Conservation (phyloP, 2,888 invertebrate species). For the Melieria crassipennis region DNA sequence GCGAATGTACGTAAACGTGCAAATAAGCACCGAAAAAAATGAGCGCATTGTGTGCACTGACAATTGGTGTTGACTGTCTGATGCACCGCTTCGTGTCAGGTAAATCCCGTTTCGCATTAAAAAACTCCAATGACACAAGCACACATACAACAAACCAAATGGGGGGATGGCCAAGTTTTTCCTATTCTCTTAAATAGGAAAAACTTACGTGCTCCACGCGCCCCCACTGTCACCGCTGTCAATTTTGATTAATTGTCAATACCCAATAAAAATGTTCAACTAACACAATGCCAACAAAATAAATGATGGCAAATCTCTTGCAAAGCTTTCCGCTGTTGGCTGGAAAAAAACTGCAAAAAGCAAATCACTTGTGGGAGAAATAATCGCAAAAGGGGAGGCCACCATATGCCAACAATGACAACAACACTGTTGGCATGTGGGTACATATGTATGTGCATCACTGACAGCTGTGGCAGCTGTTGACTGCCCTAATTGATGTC, state of each 20-base stretch:
- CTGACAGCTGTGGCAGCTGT: conserved; percentile 35
- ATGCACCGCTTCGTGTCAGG: too few species aligned
- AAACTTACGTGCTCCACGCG: background rate
- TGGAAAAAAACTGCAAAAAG: background rate
- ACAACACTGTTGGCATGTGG: background rate
- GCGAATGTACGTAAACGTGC: background rate
- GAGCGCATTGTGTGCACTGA: background rate
- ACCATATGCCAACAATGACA: conserved; percentile 8
- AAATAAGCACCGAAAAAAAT: background rate
- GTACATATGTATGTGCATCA: too few species aligned
- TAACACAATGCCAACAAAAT: background rate
- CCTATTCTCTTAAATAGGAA: too few species aligned
- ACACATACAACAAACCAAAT: too few species aligned
- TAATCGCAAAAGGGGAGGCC: background rate
- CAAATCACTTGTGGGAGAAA: background rate
- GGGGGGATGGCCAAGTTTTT: too few species aligned
- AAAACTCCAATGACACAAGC: too few species aligned
- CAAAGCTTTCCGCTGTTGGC: background rate
- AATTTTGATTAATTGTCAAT: conserved; percentile 36
- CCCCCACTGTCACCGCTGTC: conserved; percentile 9
- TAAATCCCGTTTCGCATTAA: too few species aligned
- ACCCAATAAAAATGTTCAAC: background rate
- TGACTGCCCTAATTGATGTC: conserved; percentile 45
- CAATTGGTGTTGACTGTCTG: too few species aligned
- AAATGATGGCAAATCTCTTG: background rate